Evolutionary conservation across 1,140 invertebrate species (phyloP).

Genomic region (Gonioctena quinquepunctata): DNA sequence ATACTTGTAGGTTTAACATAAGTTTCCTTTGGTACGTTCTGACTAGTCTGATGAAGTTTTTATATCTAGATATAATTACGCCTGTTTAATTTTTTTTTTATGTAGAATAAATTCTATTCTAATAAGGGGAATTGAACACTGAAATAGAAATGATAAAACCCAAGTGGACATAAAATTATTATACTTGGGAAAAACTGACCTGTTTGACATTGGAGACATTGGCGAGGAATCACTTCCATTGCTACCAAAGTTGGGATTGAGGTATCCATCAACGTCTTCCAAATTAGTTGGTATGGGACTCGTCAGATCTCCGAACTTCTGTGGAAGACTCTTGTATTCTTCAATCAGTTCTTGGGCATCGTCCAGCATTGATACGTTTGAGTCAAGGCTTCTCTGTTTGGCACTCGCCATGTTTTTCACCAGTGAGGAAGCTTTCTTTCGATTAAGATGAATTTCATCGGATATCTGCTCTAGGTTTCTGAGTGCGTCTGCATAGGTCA

Average conservation of each 20-base stretch:
- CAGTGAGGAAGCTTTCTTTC: conserved; percentile 35
- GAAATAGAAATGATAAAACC: too few relatives aligned
- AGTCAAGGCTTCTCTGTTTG: conserved; percentile 44
- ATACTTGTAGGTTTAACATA: too few relatives aligned
- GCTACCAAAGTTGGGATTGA: conserved; percentile 29
- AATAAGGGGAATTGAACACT: too few relatives aligned
- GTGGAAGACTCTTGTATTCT: conserved; percentile 57
- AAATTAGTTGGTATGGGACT: conserved; percentile 43
- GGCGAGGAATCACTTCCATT: conserved; percentile 33
- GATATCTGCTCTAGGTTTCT: conserved; percentile 88
- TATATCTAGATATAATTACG: too few relatives aligned
- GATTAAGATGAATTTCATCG: conserved; percentile 80
- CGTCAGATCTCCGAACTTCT: conserved; percentile 48
- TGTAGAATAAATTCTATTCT: too few relatives aligned
- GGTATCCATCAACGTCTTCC: conserved; percentile 54
- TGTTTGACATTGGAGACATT: conserved; percentile 25
- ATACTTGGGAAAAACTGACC: neutral
- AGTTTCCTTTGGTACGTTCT: too few relatives aligned
- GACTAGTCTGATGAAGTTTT: too few relatives aligned
- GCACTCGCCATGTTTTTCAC: neutral
- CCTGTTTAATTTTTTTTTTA: too few relatives aligned
- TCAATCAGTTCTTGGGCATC: conserved; percentile 46
- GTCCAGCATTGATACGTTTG: conserved; percentile 44
- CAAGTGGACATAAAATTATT: too few relatives aligned
- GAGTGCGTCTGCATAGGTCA: conserved; percentile 83